phyloP scores from a whole-genome alignment of 2,113 vertebrate species.

The Choloepus hoffmanni region DNA sequence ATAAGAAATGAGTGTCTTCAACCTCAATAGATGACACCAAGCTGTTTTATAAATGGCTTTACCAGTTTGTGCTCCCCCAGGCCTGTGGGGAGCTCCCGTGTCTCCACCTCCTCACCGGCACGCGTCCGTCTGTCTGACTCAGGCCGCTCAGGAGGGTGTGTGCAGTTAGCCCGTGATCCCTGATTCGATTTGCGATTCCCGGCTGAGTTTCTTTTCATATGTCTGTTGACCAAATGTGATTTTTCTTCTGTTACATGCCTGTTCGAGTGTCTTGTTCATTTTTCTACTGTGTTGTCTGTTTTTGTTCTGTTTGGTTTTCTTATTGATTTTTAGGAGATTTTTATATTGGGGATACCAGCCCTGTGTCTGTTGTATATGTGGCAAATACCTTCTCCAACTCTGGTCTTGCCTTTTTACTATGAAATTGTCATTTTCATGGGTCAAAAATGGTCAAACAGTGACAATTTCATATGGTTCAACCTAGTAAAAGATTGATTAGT shows the following conservation, averaged over 20 bases:
- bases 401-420: slow-evolving; percentile 29
- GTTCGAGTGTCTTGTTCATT: not conserved
- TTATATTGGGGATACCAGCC: not conserved
- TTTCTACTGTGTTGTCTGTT: not conserved
- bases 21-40: not conserved
- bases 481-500: not conserved
- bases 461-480: not conserved
- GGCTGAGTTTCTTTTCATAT: not conserved
- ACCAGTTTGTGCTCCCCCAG: not conserved
- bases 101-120: not conserved
- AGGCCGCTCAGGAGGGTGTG: too few species aligned
- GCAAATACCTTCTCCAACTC: not conserved
- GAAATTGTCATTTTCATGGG: not conserved
- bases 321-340: slow-evolving; percentile 26
- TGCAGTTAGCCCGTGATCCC: not conserved
- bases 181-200: not conserved
- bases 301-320: not conserved
- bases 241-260: slow-evolving; percentile 9
- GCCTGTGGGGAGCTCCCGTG: not conserved
- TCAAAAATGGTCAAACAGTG: not conserved
- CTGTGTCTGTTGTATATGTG: not conserved
- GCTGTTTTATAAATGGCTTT: not conserved
- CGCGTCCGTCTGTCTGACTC: too few species aligned
- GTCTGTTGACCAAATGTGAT: not conserved
- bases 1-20: not conserved